A percentile compares a stretch with the other conserved stretches of the same genome.
Conservation (phyloP, 2,113 vertebrate genomes). For the Asarcornis scutulata region DNA sequence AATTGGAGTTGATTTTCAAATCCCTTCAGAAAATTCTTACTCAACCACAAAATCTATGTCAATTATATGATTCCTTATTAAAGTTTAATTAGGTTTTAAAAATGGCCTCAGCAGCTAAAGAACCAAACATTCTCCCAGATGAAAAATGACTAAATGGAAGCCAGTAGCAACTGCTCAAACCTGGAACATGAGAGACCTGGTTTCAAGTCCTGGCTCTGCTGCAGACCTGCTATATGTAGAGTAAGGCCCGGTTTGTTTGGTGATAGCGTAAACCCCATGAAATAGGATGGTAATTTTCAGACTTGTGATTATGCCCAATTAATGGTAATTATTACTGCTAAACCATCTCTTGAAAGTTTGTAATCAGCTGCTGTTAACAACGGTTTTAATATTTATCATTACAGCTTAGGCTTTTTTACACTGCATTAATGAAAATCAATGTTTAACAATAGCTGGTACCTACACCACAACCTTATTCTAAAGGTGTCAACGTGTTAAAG, state of each 20-base stretch:
- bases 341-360: not conserved
- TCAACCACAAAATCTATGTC: not conserved
- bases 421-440: not conserved
- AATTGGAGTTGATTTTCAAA: not conserved
- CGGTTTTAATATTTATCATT: not conserved
- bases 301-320: slow-evolving; percentile 17
- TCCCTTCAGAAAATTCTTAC: not conserved
- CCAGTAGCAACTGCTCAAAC: not conserved
- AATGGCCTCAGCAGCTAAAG: not conserved
- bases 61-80: not conserved
- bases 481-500: not conserved
- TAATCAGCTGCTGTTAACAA: not conserved
- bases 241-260: not conserved
- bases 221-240: not conserved
- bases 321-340: not conserved
- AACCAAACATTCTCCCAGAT: not conserved
- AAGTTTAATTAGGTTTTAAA: not conserved
- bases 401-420: not conserved
- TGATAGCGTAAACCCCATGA: not conserved
- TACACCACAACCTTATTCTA: not conserved
- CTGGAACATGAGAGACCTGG: not conserved
- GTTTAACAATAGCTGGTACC: not conserved
- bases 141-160: not conserved
- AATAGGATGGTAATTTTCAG: slow-evolving; percentile 22
- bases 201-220: not conserved